Base-by-base conservation (phyloP, 2,113 vertebrate genomes). In the Nannobrachium achirus region DNA sequence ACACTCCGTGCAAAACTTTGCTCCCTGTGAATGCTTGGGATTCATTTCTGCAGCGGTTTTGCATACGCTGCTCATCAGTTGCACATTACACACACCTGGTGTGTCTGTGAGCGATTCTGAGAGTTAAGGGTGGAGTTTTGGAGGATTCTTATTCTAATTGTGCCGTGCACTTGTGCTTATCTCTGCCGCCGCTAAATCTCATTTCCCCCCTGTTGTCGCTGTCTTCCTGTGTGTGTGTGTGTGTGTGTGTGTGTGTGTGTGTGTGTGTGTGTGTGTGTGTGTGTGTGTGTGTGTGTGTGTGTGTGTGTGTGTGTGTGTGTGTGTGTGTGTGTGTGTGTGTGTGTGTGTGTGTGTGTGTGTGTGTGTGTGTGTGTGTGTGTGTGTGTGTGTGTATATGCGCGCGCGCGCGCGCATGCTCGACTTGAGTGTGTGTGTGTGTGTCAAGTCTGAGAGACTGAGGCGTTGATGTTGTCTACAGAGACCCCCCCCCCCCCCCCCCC, bases 401-500 rank as follows among this genome's bases (percentile, higher is more conserved):
- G 20, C 25, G 18, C 33, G 18, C 5, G 33, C 41, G 16, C 15
- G 4, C 51, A n/a, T n/a, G n/a, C n/a, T n/a, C n/a, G n/a, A n/a
- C n/a, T n/a, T n/a, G n/a, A n/a, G n/a, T n/a, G 25, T n/a, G 59
- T 6, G 56, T 16, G 61, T 48, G 56, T 48, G 40, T 76, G 81
- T 88, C 80, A 67, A 75, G 58, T 72, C 25, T 62, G 70, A 33
- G 46, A 85, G 82, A 89, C 80, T 73, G 80, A 77, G 61, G 78
- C 70, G 86, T 89, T 91, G 88, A 57, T 72, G 61, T 78, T 82
- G 80, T 80, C 70, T 67, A 75, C 86, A 50, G 87, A 89, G 89
- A 86, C 90, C 88, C 88, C 83, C n/a, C n/a, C n/a, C n/a, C n/a
- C n/a, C n/a, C n/a, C 90, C 88, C 88, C 83, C 90, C 88, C 88